A percentile compares a stretch with the other conserved stretches of the same genome.
Conservation (phyloP, 2,113 vertebrate genomes). For the Phrynocephalus versicolor region DNA sequence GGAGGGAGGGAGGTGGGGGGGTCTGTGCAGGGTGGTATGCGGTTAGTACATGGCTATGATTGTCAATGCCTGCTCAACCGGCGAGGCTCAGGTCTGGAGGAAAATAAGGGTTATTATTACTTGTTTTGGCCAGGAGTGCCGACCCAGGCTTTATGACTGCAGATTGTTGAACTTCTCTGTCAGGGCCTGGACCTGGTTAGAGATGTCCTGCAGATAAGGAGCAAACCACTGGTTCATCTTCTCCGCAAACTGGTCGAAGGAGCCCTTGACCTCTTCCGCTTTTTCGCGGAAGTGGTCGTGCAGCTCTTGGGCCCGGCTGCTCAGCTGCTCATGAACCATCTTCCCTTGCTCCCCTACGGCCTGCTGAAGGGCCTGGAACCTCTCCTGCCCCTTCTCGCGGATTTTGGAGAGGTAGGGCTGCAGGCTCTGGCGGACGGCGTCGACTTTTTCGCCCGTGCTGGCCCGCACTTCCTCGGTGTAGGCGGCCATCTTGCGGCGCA, state of each 20-base stretch:
- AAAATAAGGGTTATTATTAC: not conserved
- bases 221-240: slow-evolving; percentile 70
- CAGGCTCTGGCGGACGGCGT: slow-evolving; percentile 48
- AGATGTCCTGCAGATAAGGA: slow-evolving; percentile 70
- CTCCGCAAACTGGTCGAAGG: slow-evolving; percentile 72
- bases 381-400: slow-evolving; percentile 58
- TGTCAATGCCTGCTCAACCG: not conserved
- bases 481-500: slow-evolving; percentile 70
- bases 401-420: slow-evolving; percentile 72
- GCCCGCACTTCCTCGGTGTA: slow-evolving; percentile 76
- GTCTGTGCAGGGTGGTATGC: not conserved
- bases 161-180: slow-evolving; percentile 70
- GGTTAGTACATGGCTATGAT: not conserved
- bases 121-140: not conserved
- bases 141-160: slow-evolving; percentile 24
- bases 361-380: slow-evolving; percentile 64
- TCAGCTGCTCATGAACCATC: slow-evolving; percentile 68
- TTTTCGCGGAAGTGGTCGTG: slow-evolving; percentile 73
- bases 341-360: slow-evolving; percentile 70
- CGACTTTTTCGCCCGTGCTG: slow-evolving; percentile 71
- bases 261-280: slow-evolving; percentile 64
- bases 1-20: not conserved
- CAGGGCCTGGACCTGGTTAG: slow-evolving; percentile 70
- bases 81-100: not conserved
- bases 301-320: slow-evolving; percentile 65